These are phyloP conservation scores for Charadrius vociferus DNA, from an alignment of 2,113 vertebrate genomes.

Conservation along the genomic window DNA sequence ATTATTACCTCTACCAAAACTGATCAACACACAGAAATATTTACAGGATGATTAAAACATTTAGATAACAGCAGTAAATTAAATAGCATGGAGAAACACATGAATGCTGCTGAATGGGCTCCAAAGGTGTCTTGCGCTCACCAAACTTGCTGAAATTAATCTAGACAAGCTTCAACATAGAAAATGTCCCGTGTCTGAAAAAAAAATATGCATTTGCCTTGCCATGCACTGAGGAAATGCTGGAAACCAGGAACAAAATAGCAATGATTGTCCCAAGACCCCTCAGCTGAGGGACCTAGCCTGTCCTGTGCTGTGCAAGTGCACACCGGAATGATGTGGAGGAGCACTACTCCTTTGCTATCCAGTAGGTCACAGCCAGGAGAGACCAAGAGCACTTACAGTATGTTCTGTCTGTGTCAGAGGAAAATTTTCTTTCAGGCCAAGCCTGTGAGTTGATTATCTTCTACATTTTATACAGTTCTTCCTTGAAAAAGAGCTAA, in stretches of 20 bases:
- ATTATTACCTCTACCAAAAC: background rate
- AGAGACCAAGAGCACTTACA: background rate
- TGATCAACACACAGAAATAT: background rate
- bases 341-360: rapidly evolving
- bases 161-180: background rate
- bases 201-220: background rate
- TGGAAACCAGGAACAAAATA: background rate
- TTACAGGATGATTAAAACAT: background rate
- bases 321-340: background rate
- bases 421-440: background rate
- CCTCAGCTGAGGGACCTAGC: background rate
- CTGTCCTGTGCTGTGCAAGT: background rate
- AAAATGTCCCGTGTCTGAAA: background rate
- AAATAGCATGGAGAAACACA: background rate
- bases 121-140: background rate
- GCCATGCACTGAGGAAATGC: background rate
- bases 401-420: background rate
- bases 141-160: background rate
- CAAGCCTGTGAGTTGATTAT: background rate
- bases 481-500: background rate
- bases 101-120: background rate
- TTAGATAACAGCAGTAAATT: background rate
- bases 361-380: background rate
- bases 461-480: background rate
- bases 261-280: background rate